Evolutionary conservation across 2,113 vertebrate genomes (phyloP).

Genomic region (Pyrgilauda ruficollis): DNA sequence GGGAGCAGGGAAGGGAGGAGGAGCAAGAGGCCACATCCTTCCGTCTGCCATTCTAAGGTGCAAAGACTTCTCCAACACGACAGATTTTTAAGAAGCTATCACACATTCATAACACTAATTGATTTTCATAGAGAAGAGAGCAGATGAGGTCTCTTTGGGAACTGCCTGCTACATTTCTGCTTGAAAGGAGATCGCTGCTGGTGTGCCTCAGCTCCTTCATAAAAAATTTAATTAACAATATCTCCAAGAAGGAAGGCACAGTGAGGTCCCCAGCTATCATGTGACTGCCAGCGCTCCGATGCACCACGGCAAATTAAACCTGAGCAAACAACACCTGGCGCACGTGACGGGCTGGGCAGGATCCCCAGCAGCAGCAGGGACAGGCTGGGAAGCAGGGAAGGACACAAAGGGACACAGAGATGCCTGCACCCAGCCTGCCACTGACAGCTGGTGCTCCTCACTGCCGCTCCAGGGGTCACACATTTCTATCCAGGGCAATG

Average conservation of each 20-base stretch:
- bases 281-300: slow-evolving; percentile 21
- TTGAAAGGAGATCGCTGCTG: slow-evolving; percentile 66
- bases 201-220: slow-evolving; percentile 63
- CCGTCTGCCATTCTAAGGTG: slow-evolving; percentile 7
- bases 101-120: slow-evolving; percentile 73
- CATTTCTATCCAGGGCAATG: rapidly evolving
- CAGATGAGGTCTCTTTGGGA: slow-evolving; percentile 72
- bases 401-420: not conserved
- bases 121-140: slow-evolving; percentile 71
- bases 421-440: not conserved
- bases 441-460: not conserved
- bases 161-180: slow-evolving; percentile 69
- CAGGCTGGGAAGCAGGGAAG: not conserved
- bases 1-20: not conserved
- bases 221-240: slow-evolving; percentile 75
- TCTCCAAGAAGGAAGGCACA: slow-evolving; percentile 56
- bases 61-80: slow-evolving; percentile 49
- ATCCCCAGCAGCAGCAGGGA: not conserved
- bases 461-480: not conserved
- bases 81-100: slow-evolving; percentile 64
- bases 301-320: slow-evolving; percentile 56
- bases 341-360: not conserved
- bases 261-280: slow-evolving; percentile 55
- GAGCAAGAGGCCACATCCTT: slow-evolving; percentile 2
- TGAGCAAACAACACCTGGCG: slow-evolving; percentile 45